These are phyloP conservation scores for Bos javanicus DNA, from an alignment of 2,113 vertebrate genomes.

Conservation along the genomic window DNA sequence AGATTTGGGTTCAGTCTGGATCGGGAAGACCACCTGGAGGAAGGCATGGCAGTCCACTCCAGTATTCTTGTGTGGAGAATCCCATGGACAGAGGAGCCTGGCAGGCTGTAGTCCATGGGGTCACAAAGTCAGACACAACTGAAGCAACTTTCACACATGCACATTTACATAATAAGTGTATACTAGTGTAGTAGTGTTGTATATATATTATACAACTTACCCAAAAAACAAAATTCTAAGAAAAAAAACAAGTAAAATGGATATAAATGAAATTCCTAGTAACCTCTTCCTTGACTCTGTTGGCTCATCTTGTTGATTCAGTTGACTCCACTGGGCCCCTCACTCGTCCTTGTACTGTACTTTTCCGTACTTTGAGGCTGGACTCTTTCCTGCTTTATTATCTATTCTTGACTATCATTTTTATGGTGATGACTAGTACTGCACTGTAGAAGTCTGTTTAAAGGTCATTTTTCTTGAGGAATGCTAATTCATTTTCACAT, in stretches of 20 bases:
- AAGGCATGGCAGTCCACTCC: neutral
- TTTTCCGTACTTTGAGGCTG: neutral
- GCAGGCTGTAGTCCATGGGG: neutral
- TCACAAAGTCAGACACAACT: neutral
- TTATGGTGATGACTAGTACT: neutral
- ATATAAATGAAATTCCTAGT: neutral
- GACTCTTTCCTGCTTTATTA: constrained; percentile 8
- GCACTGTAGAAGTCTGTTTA: constrained; percentile 17
- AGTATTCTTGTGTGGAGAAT: neutral
- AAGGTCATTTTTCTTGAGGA: constrained; percentile 63
- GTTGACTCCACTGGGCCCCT: accelerated
- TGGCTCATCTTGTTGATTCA: neutral
- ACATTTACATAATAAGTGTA: neutral
- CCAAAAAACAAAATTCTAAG: neutral
- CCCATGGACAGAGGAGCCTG: neutral
- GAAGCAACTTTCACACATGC: neutral
- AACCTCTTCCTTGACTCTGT: neutral
- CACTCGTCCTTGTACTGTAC: neutral
- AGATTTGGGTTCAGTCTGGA: neutral
- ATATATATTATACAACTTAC: neutral
- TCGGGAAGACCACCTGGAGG: neutral
- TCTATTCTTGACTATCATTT: neutral
- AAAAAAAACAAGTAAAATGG: neutral
- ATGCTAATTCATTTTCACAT: constrained; percentile 18
- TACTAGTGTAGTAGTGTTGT: neutral